Percentiles rank a stretch among this genome's conserved stretches.
Conservation (phyloP, 2,797 vertebrate genomes). For the Brotogeris chrysoptera region DNA sequence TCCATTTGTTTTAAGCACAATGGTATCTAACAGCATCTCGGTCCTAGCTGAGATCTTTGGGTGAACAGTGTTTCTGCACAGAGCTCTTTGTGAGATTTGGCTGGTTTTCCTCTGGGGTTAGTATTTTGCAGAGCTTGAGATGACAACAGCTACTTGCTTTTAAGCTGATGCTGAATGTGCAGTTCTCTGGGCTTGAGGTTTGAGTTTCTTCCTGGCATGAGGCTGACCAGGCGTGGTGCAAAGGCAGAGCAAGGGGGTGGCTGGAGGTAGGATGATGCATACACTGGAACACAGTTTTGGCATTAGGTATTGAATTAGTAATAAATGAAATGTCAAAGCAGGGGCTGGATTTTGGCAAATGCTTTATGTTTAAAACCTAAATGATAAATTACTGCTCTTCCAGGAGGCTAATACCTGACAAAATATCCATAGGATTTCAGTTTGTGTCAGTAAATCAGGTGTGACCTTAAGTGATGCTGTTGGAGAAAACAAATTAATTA, state of each 20-base stretch:
- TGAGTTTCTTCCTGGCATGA: not conserved
- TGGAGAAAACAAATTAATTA: not conserved
- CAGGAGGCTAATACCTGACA: not conserved
- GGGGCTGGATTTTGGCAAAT: not conserved
- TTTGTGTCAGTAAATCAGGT: not conserved
- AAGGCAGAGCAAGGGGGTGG: not conserved
- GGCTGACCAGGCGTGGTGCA: not conserved
- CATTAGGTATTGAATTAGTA: not conserved
- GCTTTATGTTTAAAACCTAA: not conserved
- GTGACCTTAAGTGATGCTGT: not conserved
- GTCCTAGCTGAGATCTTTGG: not conserved
- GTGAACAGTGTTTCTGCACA: not conserved
- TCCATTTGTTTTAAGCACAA: not conserved
- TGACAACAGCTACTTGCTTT: not conserved
- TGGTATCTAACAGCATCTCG: not conserved
- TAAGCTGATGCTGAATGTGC: not conserved
- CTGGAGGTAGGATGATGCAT: not conserved
- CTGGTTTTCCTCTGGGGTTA: not conserved
- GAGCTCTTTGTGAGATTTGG: not conserved
- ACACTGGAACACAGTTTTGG: not conserved
- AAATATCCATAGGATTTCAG: not conserved
- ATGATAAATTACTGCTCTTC: not conserved
- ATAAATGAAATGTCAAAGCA: not conserved
- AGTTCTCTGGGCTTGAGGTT: not conserved
- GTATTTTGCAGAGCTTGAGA: not conserved